A percentile compares a stretch with the other conserved stretches of the same genome.
Conservation (phyloP, 2,888 invertebrate species). For the Rosalia funebris region DNA sequence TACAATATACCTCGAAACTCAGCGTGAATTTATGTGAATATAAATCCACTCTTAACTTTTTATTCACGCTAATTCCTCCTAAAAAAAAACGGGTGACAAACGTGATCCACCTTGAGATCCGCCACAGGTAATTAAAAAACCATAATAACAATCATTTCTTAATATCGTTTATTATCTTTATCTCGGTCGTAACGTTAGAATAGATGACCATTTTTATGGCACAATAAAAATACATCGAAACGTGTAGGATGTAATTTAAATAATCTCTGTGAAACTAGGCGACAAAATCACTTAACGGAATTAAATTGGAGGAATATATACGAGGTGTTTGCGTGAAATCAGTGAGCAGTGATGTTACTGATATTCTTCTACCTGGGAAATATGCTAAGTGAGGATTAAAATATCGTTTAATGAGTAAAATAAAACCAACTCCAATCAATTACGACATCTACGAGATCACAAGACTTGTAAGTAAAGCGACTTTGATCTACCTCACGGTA, state of each 20-base stretch:
- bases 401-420: too few species aligned
- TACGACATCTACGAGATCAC: too few species aligned
- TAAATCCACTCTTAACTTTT: neutral
- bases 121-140: slow-evolving; percentile 3
- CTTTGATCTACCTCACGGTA: too few species aligned
- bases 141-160: slow-evolving; percentile 19
- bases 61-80: neutral
- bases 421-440: too few species aligned
- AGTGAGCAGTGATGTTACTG: too few species aligned
- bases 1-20: too few species aligned
- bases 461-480: too few species aligned
- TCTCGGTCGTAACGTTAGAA: slow-evolving; percentile 12
- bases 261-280: slow-evolving; percentile 8
- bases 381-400: too few species aligned
- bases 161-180: slow-evolving; percentile 16
- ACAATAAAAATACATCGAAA: slow-evolving; percentile 14
- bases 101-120: slow-evolving; percentile 11
- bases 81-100: slow-evolving; percentile 3
- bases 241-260: slow-evolving; percentile 11
- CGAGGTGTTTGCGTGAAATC: too few species aligned
- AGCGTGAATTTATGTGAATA: neutral
- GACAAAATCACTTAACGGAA: slow-evolving; percentile 1
- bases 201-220: slow-evolving; percentile 14
- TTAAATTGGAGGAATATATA: slow-evolving; percentile 1
- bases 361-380: too few species aligned